Base-by-base conservation (phyloP, 2,888 invertebrate species). In the Erpobdella octoculata region DNA sequence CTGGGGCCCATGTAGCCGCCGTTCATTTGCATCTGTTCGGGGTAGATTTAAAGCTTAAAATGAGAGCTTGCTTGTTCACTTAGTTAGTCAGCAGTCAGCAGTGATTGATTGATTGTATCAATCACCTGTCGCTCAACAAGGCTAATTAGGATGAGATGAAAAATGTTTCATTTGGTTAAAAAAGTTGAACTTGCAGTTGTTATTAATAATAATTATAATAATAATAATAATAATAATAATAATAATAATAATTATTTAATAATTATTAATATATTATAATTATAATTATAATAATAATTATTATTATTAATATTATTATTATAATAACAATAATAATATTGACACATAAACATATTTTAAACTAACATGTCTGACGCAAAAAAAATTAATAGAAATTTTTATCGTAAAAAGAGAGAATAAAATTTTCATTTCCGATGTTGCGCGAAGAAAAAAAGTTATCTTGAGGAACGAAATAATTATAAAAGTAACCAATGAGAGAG, bases 211-310 rank as follows among this genome's bases (percentile, higher is more conserved):
- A 62, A 62, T 62, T 6, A 62, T 9, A 62, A 31, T 28, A 28
- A 62, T 33, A 62, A 33, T 28, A 62, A 65, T 9, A 31, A 65
- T 33, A 35, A 36, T 65, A 37, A 65, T 37, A 35, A 62, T 62
- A 35, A 35, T 12, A 31, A 62, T 6, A 53, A 53, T 15, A 53
- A 53, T 53, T 18, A 9, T 12, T 25, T 6, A 53, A 53, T 53
- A 53, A 73, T 70, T 74, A 74, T 69, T 64, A 73, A 66, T 58
- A 74, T 61, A 59, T 66, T 73, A 71, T 70, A 71, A 71, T 61
- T 74, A 73, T 70, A 41, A 61, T 46, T 41, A 38, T 62, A 59
- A 71, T 71, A 69, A 70, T 70, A 58, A 72, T 70, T 72, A 72
- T 70, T 41, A 59, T 66, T 70, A 72, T 72, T 62, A 71, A 61